Conservation (phyloP, 2,113 vertebrate genomes). For the Tenrec ecaudatus region DNA sequence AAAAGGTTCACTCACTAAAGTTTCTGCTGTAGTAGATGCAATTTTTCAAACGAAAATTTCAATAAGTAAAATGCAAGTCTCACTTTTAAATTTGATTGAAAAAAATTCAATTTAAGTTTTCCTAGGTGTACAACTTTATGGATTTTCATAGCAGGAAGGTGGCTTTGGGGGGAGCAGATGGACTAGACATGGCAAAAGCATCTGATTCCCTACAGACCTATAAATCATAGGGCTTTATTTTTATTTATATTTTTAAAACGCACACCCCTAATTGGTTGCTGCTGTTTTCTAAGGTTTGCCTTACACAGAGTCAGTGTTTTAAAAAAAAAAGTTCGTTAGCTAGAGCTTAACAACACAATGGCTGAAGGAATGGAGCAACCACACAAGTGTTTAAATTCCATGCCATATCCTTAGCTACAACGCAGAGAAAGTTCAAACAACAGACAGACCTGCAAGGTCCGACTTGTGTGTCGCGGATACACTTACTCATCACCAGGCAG, state of each 20-base stretch:
- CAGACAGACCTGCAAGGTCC: constrained; percentile 78
- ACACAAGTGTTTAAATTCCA: constrained; percentile 83
- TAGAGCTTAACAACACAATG: constrained; percentile 82
- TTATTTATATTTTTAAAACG: constrained; percentile 54
- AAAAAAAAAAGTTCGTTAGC: constrained; percentile 79
- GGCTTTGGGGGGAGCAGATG: background rate
- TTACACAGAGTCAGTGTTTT: constrained; percentile 57
- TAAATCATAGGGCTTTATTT: constrained; percentile 42
- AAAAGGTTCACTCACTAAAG: constrained; percentile 5
- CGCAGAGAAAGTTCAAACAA: constrained; percentile 79
- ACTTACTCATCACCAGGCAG: constrained; percentile 78
- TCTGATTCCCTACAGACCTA: constrained; percentile 32
- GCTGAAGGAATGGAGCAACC: constrained; percentile 74
- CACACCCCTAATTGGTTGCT: constrained; percentile 25
- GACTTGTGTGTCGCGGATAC: constrained; percentile 76
- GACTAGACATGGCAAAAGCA: background rate
- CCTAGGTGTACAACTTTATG: background rate
- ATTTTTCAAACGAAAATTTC: constrained; percentile 51
- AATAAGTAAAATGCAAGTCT: background rate
- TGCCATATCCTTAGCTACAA: constrained; percentile 80
- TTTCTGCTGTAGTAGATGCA: background rate
- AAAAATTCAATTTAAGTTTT: constrained; percentile 43
- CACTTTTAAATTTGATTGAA: background rate
- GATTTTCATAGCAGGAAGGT: constrained; percentile 24
- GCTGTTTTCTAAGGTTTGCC: constrained; percentile 57